Base-by-base conservation (phyloP, 1,140 invertebrate genomes). In the Triops cancriformis region DNA sequence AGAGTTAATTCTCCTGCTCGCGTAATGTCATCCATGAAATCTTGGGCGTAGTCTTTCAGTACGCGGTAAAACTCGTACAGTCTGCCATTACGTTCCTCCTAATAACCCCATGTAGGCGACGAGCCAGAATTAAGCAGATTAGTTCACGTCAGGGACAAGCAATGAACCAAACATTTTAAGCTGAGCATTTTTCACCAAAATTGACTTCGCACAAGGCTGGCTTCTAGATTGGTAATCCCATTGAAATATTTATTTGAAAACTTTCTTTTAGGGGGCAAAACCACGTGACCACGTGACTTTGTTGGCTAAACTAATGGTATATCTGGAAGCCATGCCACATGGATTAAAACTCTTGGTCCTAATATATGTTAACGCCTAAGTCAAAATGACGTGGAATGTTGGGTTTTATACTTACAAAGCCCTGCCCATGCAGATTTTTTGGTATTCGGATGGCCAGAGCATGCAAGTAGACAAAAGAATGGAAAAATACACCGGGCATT, bases 1-100 rank as follows among this genome's bases (percentile, higher is more conserved):
- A 97, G 86, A 1, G 95, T 96, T 6, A 95, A 87, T 73, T 93
- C 90, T 37, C 88, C 88, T 73, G 89, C 87, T 51, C 87, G 85
- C 72, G 87, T 90, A n/a, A 95, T 88, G 64, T 88, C 88, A 77
- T 89, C 87, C 82, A 93, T 86, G 80, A 95, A 93, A 73, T 92
- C 90, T 11, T 79, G 76, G 14, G 81, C 80, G 77, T 82, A 80
- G 28, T 84, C 80, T 37, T 81, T 80, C 23, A 86, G 76, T 45
- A 85, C 76, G n/a, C 81, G 76, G 73, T 81, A 80, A 77, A 86
- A 85, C 72, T 81, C 77, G 37, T 78, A 80, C 31, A 85, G 79
- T 77, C 81, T 79, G 14, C 82, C 81, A 41, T 81, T 76, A 10
- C 79, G 76, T 43, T 90, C 87, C 10, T 90, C 92, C 78, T 89